Percentiles rank a stretch among this genome's conserved stretches.
phyloP scores from a whole-genome alignment of 1,140 invertebrate species.

The Pseudomyrmex sp. region DNA sequence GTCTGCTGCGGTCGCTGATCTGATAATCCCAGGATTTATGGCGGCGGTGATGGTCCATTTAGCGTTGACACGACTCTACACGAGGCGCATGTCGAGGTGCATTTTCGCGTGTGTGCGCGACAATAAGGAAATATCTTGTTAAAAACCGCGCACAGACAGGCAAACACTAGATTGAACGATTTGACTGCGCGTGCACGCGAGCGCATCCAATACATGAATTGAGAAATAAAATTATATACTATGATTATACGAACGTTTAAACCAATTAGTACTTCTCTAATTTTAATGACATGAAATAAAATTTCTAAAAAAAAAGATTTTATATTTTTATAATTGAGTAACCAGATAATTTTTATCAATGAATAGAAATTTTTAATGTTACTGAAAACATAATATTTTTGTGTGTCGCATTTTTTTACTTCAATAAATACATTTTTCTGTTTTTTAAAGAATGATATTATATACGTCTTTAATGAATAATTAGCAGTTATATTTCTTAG shows the following conservation, averaged over 20 bases:
- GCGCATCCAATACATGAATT: constrained; percentile 67
- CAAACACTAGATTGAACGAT: constrained; percentile 64
- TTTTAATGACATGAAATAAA: not conserved
- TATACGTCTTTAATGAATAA: no score
- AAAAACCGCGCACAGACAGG: constrained; percentile 71
- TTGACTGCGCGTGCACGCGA: constrained; percentile 62
- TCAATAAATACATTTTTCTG: not conserved
- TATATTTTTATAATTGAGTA: constrained; percentile 7
- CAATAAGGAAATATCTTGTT: constrained; percentile 79
- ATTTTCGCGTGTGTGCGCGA: constrained; percentile 65
- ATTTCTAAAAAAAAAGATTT: not conserved
- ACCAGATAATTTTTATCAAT: not conserved
- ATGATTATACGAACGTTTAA: constrained; percentile 26
- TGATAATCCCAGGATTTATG: constrained; percentile 80
- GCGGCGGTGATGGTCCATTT: constrained; percentile 80
- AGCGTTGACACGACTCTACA: constrained; percentile 77
- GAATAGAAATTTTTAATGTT: not conserved
- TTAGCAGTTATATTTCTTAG: no score
- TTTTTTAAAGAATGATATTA: no score
- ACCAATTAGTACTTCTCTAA: not conserved
- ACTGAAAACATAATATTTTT: not conserved
- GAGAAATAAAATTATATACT: constrained; percentile 53
- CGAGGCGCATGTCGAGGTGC: constrained; percentile 60
- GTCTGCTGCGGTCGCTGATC: constrained; percentile 73
- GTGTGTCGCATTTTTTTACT: not conserved